Evolutionary conservation across 1,140 invertebrate genomes (phyloP), one percentile per base, ranked within the genome.

Genomic region (Dreissena rostriformis): DNA sequence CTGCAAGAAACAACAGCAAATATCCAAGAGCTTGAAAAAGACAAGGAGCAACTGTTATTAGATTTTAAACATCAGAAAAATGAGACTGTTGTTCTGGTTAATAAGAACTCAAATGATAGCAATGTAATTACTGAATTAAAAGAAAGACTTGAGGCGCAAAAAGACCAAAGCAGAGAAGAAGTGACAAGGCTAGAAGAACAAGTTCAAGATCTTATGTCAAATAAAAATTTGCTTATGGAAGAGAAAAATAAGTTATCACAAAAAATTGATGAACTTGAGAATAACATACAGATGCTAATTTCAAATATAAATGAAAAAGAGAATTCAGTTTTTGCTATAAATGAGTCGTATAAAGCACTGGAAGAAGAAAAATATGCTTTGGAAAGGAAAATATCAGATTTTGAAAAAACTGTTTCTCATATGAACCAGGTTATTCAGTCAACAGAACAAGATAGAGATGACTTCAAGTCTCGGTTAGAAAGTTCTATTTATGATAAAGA

Each of bases 51-150:
- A 65, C 15, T 83, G 12, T 39, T 61, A 26, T 28, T 53, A 29
- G 73, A 75, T 55, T 49, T 75, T 6, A 68, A 51, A 68, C 22
- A 8, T 6, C n/a, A 68, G 17, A 52, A 75, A 12, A 55, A 66
- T 66, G 81, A 75, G 61, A 83, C 55, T 49, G 72, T 67, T 5
- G 26, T 17, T 53, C n/a, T 83, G 0, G 61, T 75, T 57, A 70
- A 66, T 52, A 83, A 72, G n/a, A 53, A n/a, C 11, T 24, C 53
- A 29, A 53, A 71, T 52, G 53, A 71, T 52, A 51, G 10, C 51
- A 39, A 17, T 65, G 26, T 65, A 11, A 81, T 81, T n/a, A 29
- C 51, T 61, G n/a, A 73, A 17, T 39, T 81, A 39, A 65, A 57
- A 49, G 28, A 81, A 22, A 55, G 65, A 24, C 8, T 81, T 22